These are phyloP conservation scores for Sparidentex hasta DNA, from an alignment of 2,797 vertebrate genomes.

Conservation along the genomic window DNA sequence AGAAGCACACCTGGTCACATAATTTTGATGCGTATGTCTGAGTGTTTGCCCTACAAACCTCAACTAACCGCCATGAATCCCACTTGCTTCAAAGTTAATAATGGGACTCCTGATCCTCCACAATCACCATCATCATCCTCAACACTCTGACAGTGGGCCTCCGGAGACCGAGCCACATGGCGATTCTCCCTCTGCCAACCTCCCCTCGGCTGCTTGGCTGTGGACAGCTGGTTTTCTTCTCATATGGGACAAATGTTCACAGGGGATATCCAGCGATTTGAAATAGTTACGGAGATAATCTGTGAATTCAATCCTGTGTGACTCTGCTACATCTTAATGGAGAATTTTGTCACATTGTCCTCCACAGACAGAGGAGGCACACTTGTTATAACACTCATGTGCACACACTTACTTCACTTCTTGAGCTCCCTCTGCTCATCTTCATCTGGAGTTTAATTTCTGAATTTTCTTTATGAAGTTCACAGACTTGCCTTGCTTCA, in stretches of 20 bases:
- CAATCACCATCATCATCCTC: constrained; percentile 2
- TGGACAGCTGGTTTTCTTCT: constrained; percentile 12
- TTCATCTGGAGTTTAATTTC: background rate
- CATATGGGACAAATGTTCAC: background rate
- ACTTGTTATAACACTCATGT: background rate
- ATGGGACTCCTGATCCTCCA: background rate
- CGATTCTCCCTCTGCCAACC: constrained; percentile 14
- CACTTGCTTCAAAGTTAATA: background rate
- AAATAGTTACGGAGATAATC: constrained; percentile 16
- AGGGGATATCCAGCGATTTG: background rate
- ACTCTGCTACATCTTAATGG: background rate
- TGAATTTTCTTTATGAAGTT: background rate
- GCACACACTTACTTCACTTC: background rate
- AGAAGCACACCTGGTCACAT: too few relatives aligned
- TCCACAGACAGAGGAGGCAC: background rate
- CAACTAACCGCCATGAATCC: background rate
- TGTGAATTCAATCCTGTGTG: constrained; percentile 5
- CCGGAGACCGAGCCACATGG: constrained; percentile 11
- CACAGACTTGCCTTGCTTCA: background rate
- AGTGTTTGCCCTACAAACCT: background rate
- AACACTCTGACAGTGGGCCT: constrained; percentile 3
- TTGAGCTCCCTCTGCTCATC: background rate
- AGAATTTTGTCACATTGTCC: background rate
- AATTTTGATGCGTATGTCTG: background rate
- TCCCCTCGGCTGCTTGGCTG: background rate